phyloP scores from a whole-genome alignment of 2,888 invertebrate genomes.

The Toxonevra muliebris region DNA sequence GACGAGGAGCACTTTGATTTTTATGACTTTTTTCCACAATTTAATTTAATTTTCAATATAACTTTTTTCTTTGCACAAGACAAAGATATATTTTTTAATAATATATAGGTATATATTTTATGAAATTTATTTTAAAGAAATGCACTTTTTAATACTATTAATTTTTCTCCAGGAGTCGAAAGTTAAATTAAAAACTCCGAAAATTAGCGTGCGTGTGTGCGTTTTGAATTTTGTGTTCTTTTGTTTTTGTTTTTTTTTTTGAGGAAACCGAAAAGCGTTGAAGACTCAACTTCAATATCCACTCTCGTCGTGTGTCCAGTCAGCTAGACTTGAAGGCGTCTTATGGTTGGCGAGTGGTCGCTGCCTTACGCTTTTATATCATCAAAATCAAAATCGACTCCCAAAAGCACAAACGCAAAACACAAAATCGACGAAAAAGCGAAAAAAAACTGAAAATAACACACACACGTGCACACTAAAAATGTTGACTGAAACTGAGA shows the following conservation, averaged over 20 bases:
- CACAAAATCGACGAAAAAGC: slow-evolving; percentile 1
- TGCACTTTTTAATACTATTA: no score
- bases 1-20: not conserved
- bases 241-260: slow-evolving; percentile 31
- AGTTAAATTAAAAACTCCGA: no score
- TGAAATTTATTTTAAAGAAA: no score
- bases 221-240: slow-evolving; percentile 8
- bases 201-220: no score
- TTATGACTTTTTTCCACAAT: slow-evolving; percentile 13
- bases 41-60: slow-evolving; percentile 19
- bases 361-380: slow-evolving; percentile 62
- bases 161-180: no score
- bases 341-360: slow-evolving; percentile 61
- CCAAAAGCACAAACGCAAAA: slow-evolving; percentile 23
- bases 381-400: slow-evolving; percentile 27
- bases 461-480: not conserved
- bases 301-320: slow-evolving; percentile 60
- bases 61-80: slow-evolving; percentile 49
- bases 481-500: slow-evolving; percentile 10
- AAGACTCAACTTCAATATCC: slow-evolving; percentile 55
- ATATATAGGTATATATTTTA: no score
- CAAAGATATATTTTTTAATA: slow-evolving; percentile 44
- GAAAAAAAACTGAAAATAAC: not conserved
- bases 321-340: slow-evolving; percentile 66
- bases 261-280: slow-evolving; percentile 33